phyloP scores from a whole-genome alignment of 1,140 invertebrate genomes.

The Drosophila sechellia region DNA sequence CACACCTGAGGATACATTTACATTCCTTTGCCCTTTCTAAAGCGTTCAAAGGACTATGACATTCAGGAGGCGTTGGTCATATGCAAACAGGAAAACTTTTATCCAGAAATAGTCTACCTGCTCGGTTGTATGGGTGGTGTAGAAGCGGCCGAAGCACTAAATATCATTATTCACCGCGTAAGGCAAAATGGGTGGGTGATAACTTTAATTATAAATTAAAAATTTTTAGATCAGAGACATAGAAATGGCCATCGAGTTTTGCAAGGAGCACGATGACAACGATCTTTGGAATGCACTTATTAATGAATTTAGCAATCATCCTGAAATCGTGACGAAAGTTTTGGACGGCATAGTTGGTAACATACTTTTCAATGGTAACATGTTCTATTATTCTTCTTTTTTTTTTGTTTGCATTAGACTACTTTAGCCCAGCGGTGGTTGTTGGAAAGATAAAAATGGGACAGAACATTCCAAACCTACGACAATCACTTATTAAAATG shows the following conservation, averaged over 20 bases:
- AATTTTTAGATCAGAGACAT: conserved; percentile 88
- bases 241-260: conserved; percentile 97
- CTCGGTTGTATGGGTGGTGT: conserved; percentile 97
- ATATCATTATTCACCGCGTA: conserved; percentile 94
- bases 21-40: conserved; percentile 90
- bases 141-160: conserved; percentile 91
- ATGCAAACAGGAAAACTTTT: conserved; percentile 91
- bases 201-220: background rate
- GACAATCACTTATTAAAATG: conserved; percentile 97
- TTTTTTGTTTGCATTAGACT: conserved; percentile 80
- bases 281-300: conserved; percentile 98
- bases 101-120: conserved; percentile 97
- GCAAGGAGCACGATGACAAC: conserved; percentile 97
- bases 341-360: conserved; percentile 85
- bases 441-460: conserved; percentile 93
- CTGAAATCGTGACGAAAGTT: conserved; percentile 88
- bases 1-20: no score
- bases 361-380: background rate
- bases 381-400: background rate
- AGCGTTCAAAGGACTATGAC: conserved; percentile 94
- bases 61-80: conserved; percentile 96
- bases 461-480: conserved; percentile 94
- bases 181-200: conserved; percentile 17
- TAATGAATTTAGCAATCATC: conserved; percentile 94
- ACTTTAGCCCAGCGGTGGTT: conserved; percentile 95